Evolutionary conservation across 2,113 vertebrate genomes (phyloP).

Genomic region (Hemiprocne comata): DNA sequence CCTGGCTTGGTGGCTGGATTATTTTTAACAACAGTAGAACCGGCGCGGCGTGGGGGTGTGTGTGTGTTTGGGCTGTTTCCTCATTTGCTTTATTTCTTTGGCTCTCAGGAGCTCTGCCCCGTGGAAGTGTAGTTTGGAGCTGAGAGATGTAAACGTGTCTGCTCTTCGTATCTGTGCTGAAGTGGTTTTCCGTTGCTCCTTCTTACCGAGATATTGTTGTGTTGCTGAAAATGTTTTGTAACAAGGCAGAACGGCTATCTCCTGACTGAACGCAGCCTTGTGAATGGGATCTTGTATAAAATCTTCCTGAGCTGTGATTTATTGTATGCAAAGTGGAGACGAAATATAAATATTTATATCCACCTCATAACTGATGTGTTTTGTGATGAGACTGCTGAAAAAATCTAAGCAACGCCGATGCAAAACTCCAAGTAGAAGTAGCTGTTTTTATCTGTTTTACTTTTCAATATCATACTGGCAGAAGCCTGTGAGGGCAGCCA

Average conservation of each 20-base stretch:
- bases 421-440: neutral
- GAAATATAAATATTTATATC: neutral
- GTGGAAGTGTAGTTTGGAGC: no score
- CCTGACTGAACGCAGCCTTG: neutral
- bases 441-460: neutral
- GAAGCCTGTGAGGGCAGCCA: neutral
- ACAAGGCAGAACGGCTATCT: rapidly evolving
- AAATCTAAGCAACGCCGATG: neutral
- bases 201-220: neutral
- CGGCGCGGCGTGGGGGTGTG: neutral
- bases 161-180: rapidly evolving
- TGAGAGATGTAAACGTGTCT: neutral
- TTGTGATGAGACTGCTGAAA: neutral
- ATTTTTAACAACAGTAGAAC: neutral
- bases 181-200: neutral
- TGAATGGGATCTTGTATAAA: neutral
- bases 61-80: neutral
- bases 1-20: neutral
- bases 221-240: neutral
- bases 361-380: neutral
- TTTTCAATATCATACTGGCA: neutral
- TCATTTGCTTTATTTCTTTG: neutral
- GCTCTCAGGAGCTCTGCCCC: neutral
- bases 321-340: neutral
- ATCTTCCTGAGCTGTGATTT: neutral